Conservation (phyloP, 2,113 vertebrate species). For the Menura novaehollandiae region DNA sequence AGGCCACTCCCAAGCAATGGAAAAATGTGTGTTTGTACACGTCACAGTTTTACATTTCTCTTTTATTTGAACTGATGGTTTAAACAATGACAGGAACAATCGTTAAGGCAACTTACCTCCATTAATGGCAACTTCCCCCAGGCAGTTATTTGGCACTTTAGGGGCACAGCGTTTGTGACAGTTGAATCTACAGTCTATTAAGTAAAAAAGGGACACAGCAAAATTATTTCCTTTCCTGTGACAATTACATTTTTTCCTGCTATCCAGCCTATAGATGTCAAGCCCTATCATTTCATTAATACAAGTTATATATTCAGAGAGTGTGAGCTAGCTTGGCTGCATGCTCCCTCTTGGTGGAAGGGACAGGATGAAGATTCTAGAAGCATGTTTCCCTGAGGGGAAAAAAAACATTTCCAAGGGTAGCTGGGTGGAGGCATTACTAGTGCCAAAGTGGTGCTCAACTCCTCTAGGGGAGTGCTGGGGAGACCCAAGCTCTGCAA, state of each 20-base stretch:
- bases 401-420: background rate
- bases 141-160: conserved; percentile 96
- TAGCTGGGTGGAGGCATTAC: background rate
- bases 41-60: background rate
- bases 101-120: conserved; percentile 78
- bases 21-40: background rate
- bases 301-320: background rate
- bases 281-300: background rate
- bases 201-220: background rate
- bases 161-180: conserved; percentile 96
- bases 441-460: background rate
- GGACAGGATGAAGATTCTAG: background rate
- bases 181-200: conserved; percentile 93
- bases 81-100: background rate
- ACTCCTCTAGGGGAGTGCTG: fast-evolving
- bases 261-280: background rate
- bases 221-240: background rate
- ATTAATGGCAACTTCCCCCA: conserved; percentile 92
- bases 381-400: background rate
- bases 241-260: background rate
- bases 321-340: background rate
- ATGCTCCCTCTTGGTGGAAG: background rate
- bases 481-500: background rate
- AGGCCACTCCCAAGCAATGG: background rate
- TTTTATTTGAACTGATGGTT: background rate